Base-by-base conservation (phyloP, 1,140 invertebrate genomes). In the Meloidogyne hapla region DNA sequence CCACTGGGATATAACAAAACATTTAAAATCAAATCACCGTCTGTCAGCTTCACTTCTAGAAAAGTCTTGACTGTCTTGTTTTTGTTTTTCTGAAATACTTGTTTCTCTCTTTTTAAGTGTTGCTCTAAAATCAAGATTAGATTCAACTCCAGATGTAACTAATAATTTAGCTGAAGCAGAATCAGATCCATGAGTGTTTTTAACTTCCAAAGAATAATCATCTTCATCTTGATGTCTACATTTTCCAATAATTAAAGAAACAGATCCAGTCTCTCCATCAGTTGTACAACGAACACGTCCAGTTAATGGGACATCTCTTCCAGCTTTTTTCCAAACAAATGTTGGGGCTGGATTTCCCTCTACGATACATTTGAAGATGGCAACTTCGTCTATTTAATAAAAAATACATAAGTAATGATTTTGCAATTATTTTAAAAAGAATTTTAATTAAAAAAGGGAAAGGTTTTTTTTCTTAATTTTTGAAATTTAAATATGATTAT, bases 161-260 rank as follows among this genome's bases (percentile, higher is more conserved):
- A 73, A 64, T 40, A 48, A 69, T 83, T 92, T 92, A 91, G 95
- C 95, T 87, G 96, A 94, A 75, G 94, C 94, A 0, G 92, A 92
- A 87, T 97, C 95, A 88, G 94, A 93, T 75, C 96, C 96, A 85
- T 96, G 93, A 73, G 92, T 92, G 87, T 98, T 97, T 85, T 92
- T 93, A 72, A 98, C 91, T 70, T 94, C 91, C 83, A 97, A 91
- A 87, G 93, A 94, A 89, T 98, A 99, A 87, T 93, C 93, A 42
- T 94, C 94, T 89, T 99, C 96, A 91, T 99, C 96, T 85, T 94
- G 94, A 15, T 94, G 92, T 88, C 96, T 95, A 78, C 94, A 91
- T 90, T 98, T 98, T 83, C 94, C 91, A 89, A 98, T 96, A 88
- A 93, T 94, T 66, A 98, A 90, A 26, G 93, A 94, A 80, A 97